Percentiles rank a stretch among this genome's conserved stretches.
These are phyloP conservation scores for Coelopa frigida DNA, from an alignment of 1,140 invertebrate genomes.

Conservation along the genomic window DNA sequence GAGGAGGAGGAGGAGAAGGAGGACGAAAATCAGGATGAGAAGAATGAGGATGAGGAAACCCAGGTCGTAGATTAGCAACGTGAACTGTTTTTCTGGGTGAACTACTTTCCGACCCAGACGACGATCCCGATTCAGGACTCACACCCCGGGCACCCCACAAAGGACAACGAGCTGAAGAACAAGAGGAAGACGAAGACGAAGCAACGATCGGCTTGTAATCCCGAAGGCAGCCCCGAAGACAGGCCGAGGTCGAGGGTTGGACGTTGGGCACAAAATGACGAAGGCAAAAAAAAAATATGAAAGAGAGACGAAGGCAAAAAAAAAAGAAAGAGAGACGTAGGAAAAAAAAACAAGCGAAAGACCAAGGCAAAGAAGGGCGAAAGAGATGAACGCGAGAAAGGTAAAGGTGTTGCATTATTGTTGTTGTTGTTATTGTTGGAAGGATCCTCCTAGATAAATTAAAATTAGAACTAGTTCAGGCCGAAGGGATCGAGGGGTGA, in stretches of 20 bases:
- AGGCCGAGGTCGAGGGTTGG: no score
- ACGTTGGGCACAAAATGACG: no score
- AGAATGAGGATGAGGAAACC: conserved; percentile 4
- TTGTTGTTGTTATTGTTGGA: neutral
- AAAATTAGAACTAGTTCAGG: conserved; percentile 42
- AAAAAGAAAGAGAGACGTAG: conserved; percentile 11
- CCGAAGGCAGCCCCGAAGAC: no score
- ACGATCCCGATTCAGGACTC: neutral
- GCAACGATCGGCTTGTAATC: no score
- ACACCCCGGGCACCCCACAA: no score
- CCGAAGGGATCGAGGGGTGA: conserved; percentile 6
- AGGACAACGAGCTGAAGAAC: no score
- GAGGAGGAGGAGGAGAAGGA: neutral
- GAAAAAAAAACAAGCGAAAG: conserved; percentile 15
- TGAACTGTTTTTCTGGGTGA: conserved; percentile 13
- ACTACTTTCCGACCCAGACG: conserved; percentile 13
- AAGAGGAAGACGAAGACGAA: no score
- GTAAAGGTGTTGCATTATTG: neutral
- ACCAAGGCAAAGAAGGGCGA: neutral
- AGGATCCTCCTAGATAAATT: conserved; percentile 21
- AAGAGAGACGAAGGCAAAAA: neutral
- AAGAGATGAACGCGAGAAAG: no score
- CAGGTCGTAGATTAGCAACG: neutral
- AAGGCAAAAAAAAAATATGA: conserved; percentile 15
- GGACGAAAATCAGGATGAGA: neutral